phyloP scores from a whole-genome alignment of 2,888 invertebrate genomes.

The Gymnoscelis rufifasciata region DNA sequence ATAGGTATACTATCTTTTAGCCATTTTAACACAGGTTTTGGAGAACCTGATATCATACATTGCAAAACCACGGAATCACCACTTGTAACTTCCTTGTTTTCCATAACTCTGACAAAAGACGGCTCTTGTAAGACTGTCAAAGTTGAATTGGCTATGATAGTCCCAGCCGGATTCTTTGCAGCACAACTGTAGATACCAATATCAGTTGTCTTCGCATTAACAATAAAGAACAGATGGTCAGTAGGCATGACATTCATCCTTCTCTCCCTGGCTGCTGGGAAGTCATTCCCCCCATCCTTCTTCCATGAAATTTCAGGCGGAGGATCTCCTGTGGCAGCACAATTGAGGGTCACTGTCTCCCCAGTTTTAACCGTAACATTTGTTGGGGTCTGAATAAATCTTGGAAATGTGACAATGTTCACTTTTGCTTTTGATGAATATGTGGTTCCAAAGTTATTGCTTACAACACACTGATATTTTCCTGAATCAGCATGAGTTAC shows the following conservation, averaged over 20 bases:
- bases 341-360: slow-evolving; percentile 91
- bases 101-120: slow-evolving; percentile 91
- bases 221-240: slow-evolving; percentile 94
- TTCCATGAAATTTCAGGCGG: slow-evolving; percentile 93
- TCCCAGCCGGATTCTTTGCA: slow-evolving; percentile 93
- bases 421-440: slow-evolving; percentile 93
- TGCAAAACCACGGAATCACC: slow-evolving; percentile 93
- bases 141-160: slow-evolving; percentile 91
- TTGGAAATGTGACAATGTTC: slow-evolving; percentile 92
- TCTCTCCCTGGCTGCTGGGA: slow-evolving; percentile 95
- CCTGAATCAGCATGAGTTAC: slow-evolving; percentile 91
- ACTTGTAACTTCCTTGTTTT: slow-evolving; percentile 87
- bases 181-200: slow-evolving; percentile 96
- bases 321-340: slow-evolving; percentile 94
- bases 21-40: slow-evolving; percentile 90
- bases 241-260: slow-evolving; percentile 95
- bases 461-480: slow-evolving; percentile 94
- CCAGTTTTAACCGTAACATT: slow-evolving; percentile 92
- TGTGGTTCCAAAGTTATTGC: slow-evolving; percentile 92
- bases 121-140: slow-evolving; percentile 92
- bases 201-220: slow-evolving; percentile 92
- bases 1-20: slow-evolving; percentile 88
- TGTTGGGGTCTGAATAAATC: slow-evolving; percentile 89
- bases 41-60: slow-evolving; percentile 92
- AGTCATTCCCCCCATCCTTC: slow-evolving; percentile 95